Evolutionary conservation across 2,797 vertebrate genomes (phyloP).

Genomic region (Girardinus metallicus): DNA sequence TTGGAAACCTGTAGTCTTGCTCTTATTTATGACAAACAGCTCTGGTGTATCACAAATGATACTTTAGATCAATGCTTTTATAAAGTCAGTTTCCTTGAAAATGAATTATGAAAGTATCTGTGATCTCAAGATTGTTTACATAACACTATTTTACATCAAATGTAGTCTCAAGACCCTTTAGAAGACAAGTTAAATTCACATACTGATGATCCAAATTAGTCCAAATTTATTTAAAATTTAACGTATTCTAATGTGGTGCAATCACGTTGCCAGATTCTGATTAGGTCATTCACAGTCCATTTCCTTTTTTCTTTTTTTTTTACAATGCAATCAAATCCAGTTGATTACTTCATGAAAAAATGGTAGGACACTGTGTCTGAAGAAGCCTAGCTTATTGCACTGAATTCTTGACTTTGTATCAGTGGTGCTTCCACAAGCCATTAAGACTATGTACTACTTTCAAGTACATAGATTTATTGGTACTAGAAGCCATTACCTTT

Average conservation of each 20-base stretch:
- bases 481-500: not conserved
- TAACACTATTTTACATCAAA: not conserved
- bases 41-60: not conserved
- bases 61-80: not conserved
- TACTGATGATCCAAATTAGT: not conserved
- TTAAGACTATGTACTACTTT: not conserved
- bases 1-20: not conserved
- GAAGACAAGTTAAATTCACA: not conserved
- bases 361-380: not conserved
- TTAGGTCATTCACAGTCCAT: not conserved
- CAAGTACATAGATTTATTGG: not conserved
- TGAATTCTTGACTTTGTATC: not conserved
- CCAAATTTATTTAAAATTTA: not conserved
- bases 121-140: not conserved
- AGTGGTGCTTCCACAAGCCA: no score
- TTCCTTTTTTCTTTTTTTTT: not conserved
- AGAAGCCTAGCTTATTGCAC: not conserved
- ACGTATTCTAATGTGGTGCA: not conserved
- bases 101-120: not conserved
- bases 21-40: not conserved
- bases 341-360: not conserved
- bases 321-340: not conserved
- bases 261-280: not conserved
- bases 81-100: not conserved
- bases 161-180: not conserved